Evolutionary conservation across 1,140 invertebrate genomes (phyloP).

Genomic region (Bombus turneri): DNA sequence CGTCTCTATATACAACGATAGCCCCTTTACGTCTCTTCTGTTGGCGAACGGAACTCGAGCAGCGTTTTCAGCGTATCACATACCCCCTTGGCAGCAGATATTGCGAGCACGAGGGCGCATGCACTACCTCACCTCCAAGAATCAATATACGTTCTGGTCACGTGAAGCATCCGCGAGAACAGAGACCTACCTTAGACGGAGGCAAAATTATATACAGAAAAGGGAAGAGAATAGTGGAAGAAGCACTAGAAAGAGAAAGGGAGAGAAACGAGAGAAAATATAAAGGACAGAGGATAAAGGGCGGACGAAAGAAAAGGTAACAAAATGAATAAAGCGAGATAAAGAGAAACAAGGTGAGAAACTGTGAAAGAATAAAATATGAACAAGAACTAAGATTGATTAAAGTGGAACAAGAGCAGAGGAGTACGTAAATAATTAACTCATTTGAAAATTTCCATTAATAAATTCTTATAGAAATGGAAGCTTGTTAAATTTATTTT

Average conservation of each 20-base stretch:
- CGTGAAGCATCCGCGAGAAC: constrained; percentile 70
- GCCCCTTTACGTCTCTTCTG: constrained; percentile 37
- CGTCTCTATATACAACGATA: constrained; percentile 1
- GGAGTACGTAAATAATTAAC: background rate
- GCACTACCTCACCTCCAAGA: constrained; percentile 69
- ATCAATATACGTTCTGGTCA: constrained; percentile 78
- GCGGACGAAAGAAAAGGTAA: background rate
- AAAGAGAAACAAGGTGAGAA: background rate
- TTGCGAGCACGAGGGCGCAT: constrained; percentile 75
- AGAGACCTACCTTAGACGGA: constrained; percentile 11
- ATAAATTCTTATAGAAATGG: background rate
- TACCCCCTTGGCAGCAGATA: constrained; percentile 68
- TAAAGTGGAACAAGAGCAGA: background rate
- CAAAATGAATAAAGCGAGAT: background rate
- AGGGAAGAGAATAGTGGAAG: constrained; percentile 1
- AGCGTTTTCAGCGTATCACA: constrained; percentile 47
- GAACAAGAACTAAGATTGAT: background rate
- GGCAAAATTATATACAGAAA: constrained; percentile 32
- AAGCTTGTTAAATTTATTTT: background rate
- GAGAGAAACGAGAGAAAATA: background rate
- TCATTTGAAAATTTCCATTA: background rate
- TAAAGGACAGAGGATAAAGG: background rate
- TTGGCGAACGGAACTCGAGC: constrained; percentile 55
- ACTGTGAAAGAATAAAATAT: background rate
- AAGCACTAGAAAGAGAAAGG: background rate